phyloP scores from a whole-genome alignment of 2,888 invertebrate species.

The Zygaena filipendulae region DNA sequence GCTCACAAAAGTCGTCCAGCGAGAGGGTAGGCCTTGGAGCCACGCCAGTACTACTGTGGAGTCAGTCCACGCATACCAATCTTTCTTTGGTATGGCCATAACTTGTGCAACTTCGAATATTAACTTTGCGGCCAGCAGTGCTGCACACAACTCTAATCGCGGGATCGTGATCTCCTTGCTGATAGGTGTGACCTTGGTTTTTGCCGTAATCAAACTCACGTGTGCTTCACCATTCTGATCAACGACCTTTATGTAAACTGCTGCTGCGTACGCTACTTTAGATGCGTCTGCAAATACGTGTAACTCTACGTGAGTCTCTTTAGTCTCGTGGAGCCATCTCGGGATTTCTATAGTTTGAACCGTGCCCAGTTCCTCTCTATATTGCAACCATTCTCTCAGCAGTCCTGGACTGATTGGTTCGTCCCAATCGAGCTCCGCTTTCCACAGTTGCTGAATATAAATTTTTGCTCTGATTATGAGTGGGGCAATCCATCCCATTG shows the following conservation, averaged over 20 bases:
- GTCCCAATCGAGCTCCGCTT: conserved; percentile 14
- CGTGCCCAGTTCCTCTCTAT: conserved; percentile 5
- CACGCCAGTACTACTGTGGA: conserved; percentile 20
- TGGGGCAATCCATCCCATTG: conserved; percentile 21
- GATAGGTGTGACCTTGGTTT: conserved; percentile 17
- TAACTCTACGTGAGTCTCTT: conserved; percentile 7
- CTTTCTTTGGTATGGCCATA: conserved; percentile 3
- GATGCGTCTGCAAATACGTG: conserved; percentile 18
- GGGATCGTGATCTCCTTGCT: conserved; percentile 17
- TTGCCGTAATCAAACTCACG: conserved; percentile 13
- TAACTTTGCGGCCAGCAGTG: conserved; percentile 12
- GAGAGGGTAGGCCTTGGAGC: conserved; percentile 13
- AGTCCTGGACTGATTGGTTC: conserved; percentile 9
- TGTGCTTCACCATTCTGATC: background rate
- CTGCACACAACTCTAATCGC: conserved; percentile 17
- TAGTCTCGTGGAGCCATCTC: conserved; percentile 10
- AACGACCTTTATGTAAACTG: conserved; percentile 12
- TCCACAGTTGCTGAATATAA: conserved; percentile 21
- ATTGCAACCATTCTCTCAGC: conserved; percentile 11
- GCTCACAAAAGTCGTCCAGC: conserved; percentile 15
- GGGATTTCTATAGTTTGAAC: conserved; percentile 11
- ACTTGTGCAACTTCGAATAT: conserved; percentile 10
- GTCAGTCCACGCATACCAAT: conserved; percentile 18
- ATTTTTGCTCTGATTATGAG: conserved; percentile 16
- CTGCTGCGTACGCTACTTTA: conserved; percentile 14